Evolutionary conservation across 2,888 invertebrate species (phyloP).

Genomic region (Dryobota labecula): DNA sequence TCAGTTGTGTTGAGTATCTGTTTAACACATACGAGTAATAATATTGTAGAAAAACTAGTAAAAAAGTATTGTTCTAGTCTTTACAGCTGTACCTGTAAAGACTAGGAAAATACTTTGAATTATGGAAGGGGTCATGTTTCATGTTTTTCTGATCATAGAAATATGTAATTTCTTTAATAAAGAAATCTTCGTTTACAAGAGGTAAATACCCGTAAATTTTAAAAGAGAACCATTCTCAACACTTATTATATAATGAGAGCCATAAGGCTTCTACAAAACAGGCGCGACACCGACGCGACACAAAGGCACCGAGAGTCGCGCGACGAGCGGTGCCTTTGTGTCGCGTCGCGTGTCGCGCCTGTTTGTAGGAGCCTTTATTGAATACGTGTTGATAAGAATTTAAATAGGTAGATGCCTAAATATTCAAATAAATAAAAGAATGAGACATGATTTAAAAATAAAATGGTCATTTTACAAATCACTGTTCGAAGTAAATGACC

Average conservation of each 20-base stretch:
- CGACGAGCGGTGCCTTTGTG: no score
- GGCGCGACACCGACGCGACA: no score
- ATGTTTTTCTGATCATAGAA: not conserved
- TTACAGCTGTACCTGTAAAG: no score
- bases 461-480: not conserved
- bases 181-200: not conserved
- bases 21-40: no score
- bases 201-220: not conserved
- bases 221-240: not conserved
- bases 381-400: not conserved
- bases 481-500: constrained; percentile 32
- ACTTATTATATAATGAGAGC: no score
- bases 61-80: no score
- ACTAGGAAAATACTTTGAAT: no score
- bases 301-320: no score
- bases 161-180: no score
- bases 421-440: not conserved
- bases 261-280: no score
- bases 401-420: not conserved
- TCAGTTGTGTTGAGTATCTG: not conserved
- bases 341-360: no score
- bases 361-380: no score
- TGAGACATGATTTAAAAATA: not conserved
- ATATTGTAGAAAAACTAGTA: not conserved
- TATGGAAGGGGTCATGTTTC: not conserved